Base-by-base conservation (phyloP, 2,113 vertebrate genomes). In the Meriones unguiculatus region DNA sequence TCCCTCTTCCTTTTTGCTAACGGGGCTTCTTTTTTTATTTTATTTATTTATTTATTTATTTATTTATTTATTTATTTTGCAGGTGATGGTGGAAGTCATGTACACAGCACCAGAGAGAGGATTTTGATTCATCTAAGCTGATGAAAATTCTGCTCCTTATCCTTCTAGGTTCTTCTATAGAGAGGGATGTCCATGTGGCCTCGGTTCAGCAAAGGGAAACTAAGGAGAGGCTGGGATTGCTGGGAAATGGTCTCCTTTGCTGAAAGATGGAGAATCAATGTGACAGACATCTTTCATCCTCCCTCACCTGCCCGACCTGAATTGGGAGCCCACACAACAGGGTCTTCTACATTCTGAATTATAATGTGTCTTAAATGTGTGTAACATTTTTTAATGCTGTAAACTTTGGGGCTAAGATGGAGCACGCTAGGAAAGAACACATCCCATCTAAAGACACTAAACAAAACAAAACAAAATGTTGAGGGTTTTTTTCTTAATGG, bases 1-100 rank as follows among this genome's bases (percentile, higher is more conserved):
- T 46, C 2, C 20, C 32, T 8, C 30, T 84, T 62, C 41, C 54
- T 69, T 88, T 92, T 78, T 93, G 41, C 35, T 93, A 92, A 69
- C 1, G 92, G 65, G 24, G 91, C 59, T 24, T 32, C 8, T 64
- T 87, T 89, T 87, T 89, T 84, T n/a, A n/a, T n/a, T n/a, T 89
- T 87, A 86, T 84, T 64, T 87, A 86, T 87, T 89, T 84, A 57
- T 87, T 89, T 87, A 86, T 84, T 46, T 46, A n/a, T 87, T 89
- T 87, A 86, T 84, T 64, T 87, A 86, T 87, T 89, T 84, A 57
- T 87, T 89, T 87, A 86, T 84, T 46, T 46, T 46, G 46, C 46
- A 5, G n/a, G 38, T 18, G 62, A 64, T 46, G n/a, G 24, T 72
- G 5, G 46, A 46, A 46, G 46, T 38, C 81, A 94, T 59, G 91